These are phyloP conservation scores for Mythimna loreyi DNA, from an alignment of 2,888 invertebrate genomes.

Conservation along the genomic window DNA sequence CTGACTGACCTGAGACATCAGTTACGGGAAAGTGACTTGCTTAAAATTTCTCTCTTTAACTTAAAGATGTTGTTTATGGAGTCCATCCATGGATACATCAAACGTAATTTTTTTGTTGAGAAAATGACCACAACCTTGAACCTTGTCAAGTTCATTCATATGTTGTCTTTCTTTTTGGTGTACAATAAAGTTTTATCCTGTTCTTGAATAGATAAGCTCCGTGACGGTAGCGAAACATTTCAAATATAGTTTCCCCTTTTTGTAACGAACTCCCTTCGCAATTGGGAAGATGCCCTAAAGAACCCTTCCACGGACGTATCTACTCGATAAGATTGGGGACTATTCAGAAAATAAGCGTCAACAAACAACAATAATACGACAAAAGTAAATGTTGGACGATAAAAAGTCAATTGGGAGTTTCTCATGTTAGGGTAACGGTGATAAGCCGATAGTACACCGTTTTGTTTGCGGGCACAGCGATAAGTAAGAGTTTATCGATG, in stretches of 20 bases:
- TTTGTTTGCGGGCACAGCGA: conserved; percentile 51
- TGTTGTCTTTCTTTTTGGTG: too few relatives aligned
- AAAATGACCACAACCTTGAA: conserved; percentile 40
- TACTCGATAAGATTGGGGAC: conserved; percentile 70
- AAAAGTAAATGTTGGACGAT: conserved; percentile 69
- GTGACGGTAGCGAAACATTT: conserved; percentile 49
- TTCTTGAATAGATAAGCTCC: conserved; percentile 38
- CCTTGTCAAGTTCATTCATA: not conserved
- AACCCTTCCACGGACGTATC: conserved; percentile 68
- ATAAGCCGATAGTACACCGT: conserved; percentile 48
- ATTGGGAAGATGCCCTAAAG: conserved; percentile 68
- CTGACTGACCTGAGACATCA: conserved; percentile 63
- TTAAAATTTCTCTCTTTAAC: conserved; percentile 53
- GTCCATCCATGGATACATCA: not conserved
- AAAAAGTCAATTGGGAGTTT: conserved; percentile 65
- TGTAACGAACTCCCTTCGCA: conserved; percentile 65
- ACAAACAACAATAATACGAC: conserved; percentile 73
- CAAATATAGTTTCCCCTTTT: conserved; percentile 58
- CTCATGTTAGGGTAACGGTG: conserved; percentile 48
- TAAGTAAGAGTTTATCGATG: conserved; percentile 15
- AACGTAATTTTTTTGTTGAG: not conserved
- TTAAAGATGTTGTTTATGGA: not conserved
- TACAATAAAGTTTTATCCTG: too few relatives aligned
- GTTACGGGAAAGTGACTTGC: conserved; percentile 70
- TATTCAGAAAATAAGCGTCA: conserved; percentile 69